phyloP scores from a whole-genome alignment of 2,113 vertebrate genomes.

The Motacilla alba region DNA sequence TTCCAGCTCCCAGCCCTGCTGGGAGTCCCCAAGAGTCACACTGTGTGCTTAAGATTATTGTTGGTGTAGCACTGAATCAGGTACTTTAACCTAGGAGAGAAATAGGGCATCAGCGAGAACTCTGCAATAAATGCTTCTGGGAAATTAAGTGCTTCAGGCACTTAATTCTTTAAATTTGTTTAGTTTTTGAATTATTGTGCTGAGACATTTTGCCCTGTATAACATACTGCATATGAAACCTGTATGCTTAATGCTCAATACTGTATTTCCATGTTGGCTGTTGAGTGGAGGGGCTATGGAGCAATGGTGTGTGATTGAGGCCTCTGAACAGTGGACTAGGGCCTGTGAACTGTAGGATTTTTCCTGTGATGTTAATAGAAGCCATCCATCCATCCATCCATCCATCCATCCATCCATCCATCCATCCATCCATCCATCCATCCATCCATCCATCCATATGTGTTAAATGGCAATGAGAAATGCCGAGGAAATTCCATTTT shows the following conservation, averaged over 20 bases:
- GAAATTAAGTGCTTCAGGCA: background rate
- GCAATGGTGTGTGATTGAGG: background rate
- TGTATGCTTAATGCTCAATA: background rate
- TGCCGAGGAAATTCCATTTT: background rate
- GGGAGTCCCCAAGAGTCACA: background rate
- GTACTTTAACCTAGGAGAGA: background rate
- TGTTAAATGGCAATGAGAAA: background rate
- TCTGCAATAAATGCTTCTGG: background rate
- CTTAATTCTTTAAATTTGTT: background rate
- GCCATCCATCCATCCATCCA: background rate
- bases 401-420: background rate
- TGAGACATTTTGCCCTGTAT: background rate
- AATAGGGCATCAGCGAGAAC: background rate
- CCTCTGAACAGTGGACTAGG: background rate
- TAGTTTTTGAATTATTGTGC: background rate
- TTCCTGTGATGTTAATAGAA: background rate
- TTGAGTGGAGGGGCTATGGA: background rate
- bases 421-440: background rate
- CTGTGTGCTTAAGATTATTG: background rate
- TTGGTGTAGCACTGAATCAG: background rate
- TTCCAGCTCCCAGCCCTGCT: background rate
- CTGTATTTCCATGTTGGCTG: background rate
- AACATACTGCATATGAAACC: background rate
- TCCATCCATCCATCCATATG: background rate
- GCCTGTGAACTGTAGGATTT: background rate